phyloP scores from a whole-genome alignment of 2,888 invertebrate species.

The Diplazon laetatorius region DNA sequence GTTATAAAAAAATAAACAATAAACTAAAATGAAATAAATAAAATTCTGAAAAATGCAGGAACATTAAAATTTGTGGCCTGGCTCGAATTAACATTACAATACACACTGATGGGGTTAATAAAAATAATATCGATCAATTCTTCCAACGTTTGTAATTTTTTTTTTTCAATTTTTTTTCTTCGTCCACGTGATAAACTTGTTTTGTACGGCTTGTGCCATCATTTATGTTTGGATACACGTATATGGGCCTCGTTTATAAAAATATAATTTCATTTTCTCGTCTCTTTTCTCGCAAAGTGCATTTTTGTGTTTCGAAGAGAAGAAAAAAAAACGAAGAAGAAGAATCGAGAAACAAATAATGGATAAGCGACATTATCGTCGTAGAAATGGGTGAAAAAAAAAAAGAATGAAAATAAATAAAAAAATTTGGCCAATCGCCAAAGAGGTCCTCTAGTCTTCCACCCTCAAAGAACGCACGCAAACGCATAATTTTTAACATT shows the following conservation, averaged over 20 bases:
- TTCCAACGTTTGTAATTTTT: too few species aligned
- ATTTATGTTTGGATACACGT: slow-evolving; percentile 44
- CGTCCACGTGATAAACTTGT: slow-evolving; percentile 39
- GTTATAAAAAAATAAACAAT: too few species aligned
- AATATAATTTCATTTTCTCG: slow-evolving; percentile 1
- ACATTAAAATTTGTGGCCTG: too few species aligned
- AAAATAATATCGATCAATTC: too few species aligned
- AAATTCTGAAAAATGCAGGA: too few species aligned
- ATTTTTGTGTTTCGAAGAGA: slow-evolving; percentile 36
- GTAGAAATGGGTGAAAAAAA: slow-evolving; percentile 59
- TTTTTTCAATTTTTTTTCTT: too few species aligned
- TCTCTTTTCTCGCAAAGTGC: not conserved
- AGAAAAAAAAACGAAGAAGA: slow-evolving; percentile 26
- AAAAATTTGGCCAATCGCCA: slow-evolving; percentile 76
- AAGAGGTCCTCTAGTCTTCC: slow-evolving; percentile 82
- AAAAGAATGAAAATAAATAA: too few species aligned
- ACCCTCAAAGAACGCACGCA: slow-evolving; percentile 69
- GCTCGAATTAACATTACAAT: too few species aligned
- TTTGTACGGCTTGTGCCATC: slow-evolving; percentile 60
- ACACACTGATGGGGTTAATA: too few species aligned
- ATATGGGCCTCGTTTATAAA: slow-evolving; percentile 7
- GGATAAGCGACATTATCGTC: slow-evolving; percentile 37
- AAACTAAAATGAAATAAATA: too few species aligned
- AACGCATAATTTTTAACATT: slow-evolving; percentile 30
- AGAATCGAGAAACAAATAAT: not conserved